These are phyloP conservation scores for Pholis gunnellus DNA, from an alignment of 2,113 vertebrate genomes.

Conservation along the genomic window DNA sequence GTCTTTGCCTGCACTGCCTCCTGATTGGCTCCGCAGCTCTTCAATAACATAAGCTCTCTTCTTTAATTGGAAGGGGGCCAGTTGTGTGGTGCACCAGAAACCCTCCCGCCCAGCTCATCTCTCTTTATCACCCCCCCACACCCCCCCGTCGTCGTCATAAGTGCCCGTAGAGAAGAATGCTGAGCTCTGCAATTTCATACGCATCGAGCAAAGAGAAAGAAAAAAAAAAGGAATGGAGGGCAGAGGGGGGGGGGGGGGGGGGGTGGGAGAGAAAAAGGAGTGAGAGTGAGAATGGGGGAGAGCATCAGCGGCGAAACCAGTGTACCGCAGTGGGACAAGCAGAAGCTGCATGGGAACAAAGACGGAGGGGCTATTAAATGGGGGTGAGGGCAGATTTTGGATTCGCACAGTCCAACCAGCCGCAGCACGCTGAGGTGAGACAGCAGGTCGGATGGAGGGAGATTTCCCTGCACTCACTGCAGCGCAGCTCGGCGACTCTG, in stretches of 20 bases:
- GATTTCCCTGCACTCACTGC: slow-evolving; percentile 66
- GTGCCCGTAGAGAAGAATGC: slow-evolving; percentile 78
- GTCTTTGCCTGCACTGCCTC: slow-evolving; percentile 73
- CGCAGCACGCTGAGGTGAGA: slow-evolving; percentile 40
- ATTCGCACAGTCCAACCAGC: slow-evolving; percentile 10
- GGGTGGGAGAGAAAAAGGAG: slow-evolving; percentile 17
- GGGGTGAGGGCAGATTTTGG: slow-evolving; percentile 23
- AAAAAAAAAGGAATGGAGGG: slow-evolving; percentile 60
- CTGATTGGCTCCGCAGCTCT: slow-evolving; percentile 81
- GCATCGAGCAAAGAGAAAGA: slow-evolving; percentile 53
- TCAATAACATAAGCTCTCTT: slow-evolving; percentile 84
- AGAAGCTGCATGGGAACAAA: slow-evolving; percentile 52
- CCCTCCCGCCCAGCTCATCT: slow-evolving; percentile 71
- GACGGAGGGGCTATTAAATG: slow-evolving; percentile 9
- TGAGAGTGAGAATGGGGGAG: slow-evolving; percentile 38
- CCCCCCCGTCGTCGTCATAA: slow-evolving; percentile 33
- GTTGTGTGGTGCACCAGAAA: slow-evolving; percentile 77
- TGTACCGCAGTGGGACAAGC: slow-evolving; percentile 67
- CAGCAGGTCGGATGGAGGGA: slow-evolving; percentile 51
- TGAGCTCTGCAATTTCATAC: slow-evolving; percentile 81
- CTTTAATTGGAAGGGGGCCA: slow-evolving; percentile 81
- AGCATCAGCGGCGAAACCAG: slow-evolving; percentile 46
- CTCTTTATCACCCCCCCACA: slow-evolving; percentile 8
- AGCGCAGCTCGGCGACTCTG: slow-evolving; percentile 66
- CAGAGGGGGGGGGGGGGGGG: slow-evolving; percentile 19